Conservation (phyloP, 1,140 invertebrate species). For the Andricus grossulariae region DNA sequence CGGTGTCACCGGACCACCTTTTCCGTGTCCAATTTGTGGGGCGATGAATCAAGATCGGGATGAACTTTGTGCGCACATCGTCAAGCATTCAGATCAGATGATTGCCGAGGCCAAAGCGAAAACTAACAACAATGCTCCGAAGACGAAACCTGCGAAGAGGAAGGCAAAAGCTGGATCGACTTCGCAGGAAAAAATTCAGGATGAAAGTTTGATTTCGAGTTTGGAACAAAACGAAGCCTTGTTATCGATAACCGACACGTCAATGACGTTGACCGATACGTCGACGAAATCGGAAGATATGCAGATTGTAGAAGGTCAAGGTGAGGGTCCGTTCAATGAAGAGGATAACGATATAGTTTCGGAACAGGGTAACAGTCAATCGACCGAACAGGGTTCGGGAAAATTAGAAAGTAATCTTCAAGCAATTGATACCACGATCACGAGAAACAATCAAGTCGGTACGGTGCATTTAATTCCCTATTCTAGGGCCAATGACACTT, state of each 20-base stretch:
- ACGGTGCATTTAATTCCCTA: constrained; percentile 41
- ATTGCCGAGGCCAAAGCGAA: constrained; percentile 74
- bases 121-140: constrained; percentile 56
- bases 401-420: neutral
- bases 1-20: constrained; percentile 62
- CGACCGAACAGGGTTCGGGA: neutral
- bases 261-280: constrained; percentile 56
- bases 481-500: constrained; percentile 15
- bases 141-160: constrained; percentile 59
- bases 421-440: neutral
- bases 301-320: neutral
- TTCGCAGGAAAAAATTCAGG: neutral
- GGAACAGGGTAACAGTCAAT: constrained; percentile 1
- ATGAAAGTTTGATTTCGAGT: constrained; percentile 37
- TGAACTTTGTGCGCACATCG: constrained; percentile 76
- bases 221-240: constrained; percentile 59
- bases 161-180: constrained; percentile 48
- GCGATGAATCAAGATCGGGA: constrained; percentile 71
- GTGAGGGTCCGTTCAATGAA: neutral
- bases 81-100: constrained; percentile 76
- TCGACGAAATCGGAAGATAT: constrained; percentile 43
- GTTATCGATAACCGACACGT: constrained; percentile 58
- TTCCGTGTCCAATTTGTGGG: constrained; percentile 71
- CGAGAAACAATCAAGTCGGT: neutral
- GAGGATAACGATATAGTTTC: neutral